Conservation (phyloP, 1,140 invertebrate genomes). For the Polyergus mexicanus region DNA sequence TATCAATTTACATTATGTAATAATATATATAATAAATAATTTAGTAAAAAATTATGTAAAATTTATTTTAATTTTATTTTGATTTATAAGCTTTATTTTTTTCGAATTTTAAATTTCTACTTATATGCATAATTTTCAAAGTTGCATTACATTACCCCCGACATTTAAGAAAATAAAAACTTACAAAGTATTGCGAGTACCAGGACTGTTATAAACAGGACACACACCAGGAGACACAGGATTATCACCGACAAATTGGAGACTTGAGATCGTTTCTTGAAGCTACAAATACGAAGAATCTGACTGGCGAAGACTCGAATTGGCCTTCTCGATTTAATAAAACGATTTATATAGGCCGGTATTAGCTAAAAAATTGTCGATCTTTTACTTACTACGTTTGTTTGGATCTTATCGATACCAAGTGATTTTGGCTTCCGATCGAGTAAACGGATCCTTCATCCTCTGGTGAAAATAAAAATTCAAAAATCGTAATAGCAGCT, state of each 20-base stretch:
- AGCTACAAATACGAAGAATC: conserved; percentile 67
- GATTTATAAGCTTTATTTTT: too few species aligned
- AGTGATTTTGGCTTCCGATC: conserved; percentile 77
- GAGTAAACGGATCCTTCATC: conserved; percentile 78
- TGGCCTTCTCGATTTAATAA: not conserved
- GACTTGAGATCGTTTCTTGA: conserved; percentile 71
- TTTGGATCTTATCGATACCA: conserved; percentile 82
- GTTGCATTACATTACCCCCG: not conserved
- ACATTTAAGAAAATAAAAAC: conserved; percentile 51
- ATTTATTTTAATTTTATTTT: not conserved
- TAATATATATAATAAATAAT: not conserved
- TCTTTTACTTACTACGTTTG: conserved; percentile 78
- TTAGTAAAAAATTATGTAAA: not conserved
- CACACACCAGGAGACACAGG: conserved; percentile 60
- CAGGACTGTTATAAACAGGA: conserved; percentile 65
- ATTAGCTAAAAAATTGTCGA: not conserved
- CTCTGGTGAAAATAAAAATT: conserved; percentile 40
- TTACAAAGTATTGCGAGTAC: conserved; percentile 78
- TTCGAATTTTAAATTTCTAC: not conserved
- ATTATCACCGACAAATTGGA: conserved; percentile 54
- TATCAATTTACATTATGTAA: not conserved
- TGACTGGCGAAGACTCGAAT: conserved; percentile 5
- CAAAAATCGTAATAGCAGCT: not conserved
- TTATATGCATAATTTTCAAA: not conserved
- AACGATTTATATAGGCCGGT: conserved; percentile 16